Conservation (phyloP, 2,888 invertebrate species). For the Cecidostiba fungosa region DNA sequence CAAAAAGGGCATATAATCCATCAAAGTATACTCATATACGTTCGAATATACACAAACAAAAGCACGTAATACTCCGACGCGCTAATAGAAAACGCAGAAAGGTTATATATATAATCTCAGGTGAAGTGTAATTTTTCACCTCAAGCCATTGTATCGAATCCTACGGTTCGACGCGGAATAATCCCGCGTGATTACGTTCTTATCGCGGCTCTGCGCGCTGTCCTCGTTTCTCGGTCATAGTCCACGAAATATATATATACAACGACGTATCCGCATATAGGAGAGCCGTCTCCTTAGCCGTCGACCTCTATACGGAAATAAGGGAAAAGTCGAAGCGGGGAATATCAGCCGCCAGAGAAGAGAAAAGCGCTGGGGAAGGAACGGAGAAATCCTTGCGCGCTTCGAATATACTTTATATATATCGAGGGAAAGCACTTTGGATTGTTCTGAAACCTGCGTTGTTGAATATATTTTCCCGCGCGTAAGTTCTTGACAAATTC, state of each 20-base stretch:
- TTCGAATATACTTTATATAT: neutral
- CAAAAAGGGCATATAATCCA: neutral
- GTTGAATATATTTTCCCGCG: neutral
- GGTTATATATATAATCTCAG: neutral
- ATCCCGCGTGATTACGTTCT: conserved; percentile 41
- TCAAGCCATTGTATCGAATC: conserved; percentile 23
- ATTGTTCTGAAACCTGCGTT: neutral
- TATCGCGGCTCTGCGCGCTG: conserved; percentile 2
- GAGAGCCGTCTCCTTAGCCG: neutral
- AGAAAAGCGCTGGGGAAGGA: neutral
- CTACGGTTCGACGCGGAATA: conserved; percentile 7
- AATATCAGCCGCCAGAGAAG: neutral
- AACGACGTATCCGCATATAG: neutral
- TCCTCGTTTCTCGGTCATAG: conserved; percentile 25
- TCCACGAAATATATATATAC: neutral
- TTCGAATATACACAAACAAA: no score
- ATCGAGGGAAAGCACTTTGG: neutral
- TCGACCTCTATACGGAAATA: conserved; percentile 11
- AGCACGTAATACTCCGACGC: no score
- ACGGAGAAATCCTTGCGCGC: conserved; percentile 8
- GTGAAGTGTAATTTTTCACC: conserved; percentile 19
- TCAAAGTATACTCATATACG: neutral
- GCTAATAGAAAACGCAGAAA: no score
- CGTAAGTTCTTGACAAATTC: neutral
- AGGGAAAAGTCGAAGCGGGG: neutral